Evolutionary conservation across 2,888 invertebrate genomes (phyloP), one percentile per base, ranked within the genome.

Genomic region (Empis livida): DNA sequence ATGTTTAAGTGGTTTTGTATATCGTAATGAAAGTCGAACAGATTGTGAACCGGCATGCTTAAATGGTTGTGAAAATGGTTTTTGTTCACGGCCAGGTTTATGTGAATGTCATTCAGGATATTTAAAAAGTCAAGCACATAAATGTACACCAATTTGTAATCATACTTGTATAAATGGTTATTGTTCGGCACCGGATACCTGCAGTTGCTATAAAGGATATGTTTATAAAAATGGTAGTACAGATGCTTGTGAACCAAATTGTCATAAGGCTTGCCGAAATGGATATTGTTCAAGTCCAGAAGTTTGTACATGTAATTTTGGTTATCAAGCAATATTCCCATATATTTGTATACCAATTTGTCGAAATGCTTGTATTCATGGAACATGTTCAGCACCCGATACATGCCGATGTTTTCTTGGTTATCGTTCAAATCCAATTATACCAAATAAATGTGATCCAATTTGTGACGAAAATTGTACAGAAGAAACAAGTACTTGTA

Each of bases 401-500:
- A 59, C 57, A 2, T 77, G 76, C 41, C 58, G 68, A 20, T 77
- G 76, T 51, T 59, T 64, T 41, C 59, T 61, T 11, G 73, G 73
- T 1, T 61, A 64, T 42, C 57, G 57, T 1, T 57, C 59, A n/a
- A 61, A 54, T 43, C 15, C 49, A 0, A 47, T 50, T 2, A 23
- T 4, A 35, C 10, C 35, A 2, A 46, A 54, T 37, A 45, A 58
- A 10, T 65, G 65, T 23, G 60, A 63, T 15, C 67, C 65, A 0
- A 53, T 65, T n/a, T 65, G 65, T 43, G 57, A 57, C 31, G 57
- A 56, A 31, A 59, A 57, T 27, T 65, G 65, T 10, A 6, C 14
- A 11, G 16, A 40, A 16, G 62, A 54, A 0, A 56, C 59, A 40
- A 68, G 67, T 0, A 56, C 53, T 9, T 68, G 67, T 50, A 59